Evolutionary conservation across 2,888 invertebrate genomes (phyloP), one percentile per base, ranked within the genome.

Genomic region (Cryptus viduatorius): DNA sequence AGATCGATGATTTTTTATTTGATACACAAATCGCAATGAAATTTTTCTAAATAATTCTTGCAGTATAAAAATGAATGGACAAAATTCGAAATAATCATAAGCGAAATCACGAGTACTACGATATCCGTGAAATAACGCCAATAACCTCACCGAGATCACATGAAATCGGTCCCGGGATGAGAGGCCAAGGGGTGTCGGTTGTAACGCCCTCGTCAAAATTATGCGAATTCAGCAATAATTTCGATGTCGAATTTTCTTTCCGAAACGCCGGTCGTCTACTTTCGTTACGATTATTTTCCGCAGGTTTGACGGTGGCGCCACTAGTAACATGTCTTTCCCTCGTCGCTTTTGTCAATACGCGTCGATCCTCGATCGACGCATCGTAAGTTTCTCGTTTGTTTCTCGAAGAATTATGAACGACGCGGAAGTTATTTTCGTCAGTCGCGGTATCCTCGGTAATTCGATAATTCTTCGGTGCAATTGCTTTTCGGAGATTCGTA

Each of bases 151-250:
- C 85, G 4, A 61, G 65, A 14, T 81, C 65, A 24, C 84, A 86
- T 7, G 75, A 42, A 48, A 86, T 84, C 24, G 85, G 85, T 37
- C 85, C 85, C 1, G 85, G 85, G 2, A 83, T 44, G 24, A 86
- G 48, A 5, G 85, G 84, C 85, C 85, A 86, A 42, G 84, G 75
- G 24, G 44, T 78, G 3, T 81, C 72, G 37, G 72, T 68, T 3
- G 68, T n/a, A 14, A 68, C 59, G 8, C 19, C 24, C 31, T 53
- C 61, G 16, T 77, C 59, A 1, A 61, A 2, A 10, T 72, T 19
- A 44, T 24, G 46, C 14, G 24, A 61, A 44, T 46, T 37, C 16
- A 14, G 1, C 12, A 29, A 50, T 8, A 61, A 29, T 29, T 65
- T 46, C 8, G 61, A 61, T 29, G 59, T 59, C 7, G 31, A 59